These are phyloP conservation scores for Notocelia uddmanniana DNA, from an alignment of 2,888 invertebrate genomes.

Conservation along the genomic window DNA sequence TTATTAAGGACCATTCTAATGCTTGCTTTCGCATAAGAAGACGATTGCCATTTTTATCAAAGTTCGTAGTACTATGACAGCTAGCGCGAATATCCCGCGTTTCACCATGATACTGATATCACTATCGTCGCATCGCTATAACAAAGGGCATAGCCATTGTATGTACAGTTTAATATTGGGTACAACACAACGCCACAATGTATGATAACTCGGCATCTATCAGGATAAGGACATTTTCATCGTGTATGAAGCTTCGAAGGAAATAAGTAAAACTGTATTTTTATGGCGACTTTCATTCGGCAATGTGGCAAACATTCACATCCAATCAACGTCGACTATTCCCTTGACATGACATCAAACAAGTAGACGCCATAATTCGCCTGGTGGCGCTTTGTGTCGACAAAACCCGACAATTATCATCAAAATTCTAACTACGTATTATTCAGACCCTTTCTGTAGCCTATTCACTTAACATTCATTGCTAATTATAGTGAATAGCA, in stretches of 20 bases:
- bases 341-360: constrained; percentile 40
- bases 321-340: constrained; percentile 39
- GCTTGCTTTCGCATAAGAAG: no score
- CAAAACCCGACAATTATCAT: constrained; percentile 33
- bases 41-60: no score
- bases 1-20: no score
- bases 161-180: constrained; percentile 9
- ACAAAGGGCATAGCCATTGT: no score
- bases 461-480: constrained; percentile 6
- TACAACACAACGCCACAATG: neutral
- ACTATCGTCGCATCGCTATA: constrained; percentile 16
- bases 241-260: neutral
- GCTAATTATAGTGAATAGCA: constrained; percentile 7
- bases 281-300: constrained; percentile 11
- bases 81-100: no score
- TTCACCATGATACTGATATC: constrained; percentile 6
- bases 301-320: constrained; percentile 35
- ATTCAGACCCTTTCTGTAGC: constrained; percentile 24
- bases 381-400: constrained; percentile 32
- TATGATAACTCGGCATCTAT: neutral
- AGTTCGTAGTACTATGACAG: no score
- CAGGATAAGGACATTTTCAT: neutral
- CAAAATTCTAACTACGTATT: constrained; percentile 19
- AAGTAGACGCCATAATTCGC: constrained; percentile 34
- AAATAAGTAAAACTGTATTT: constrained; percentile 32